Evolutionary conservation across 2,888 invertebrate genomes (phyloP).

Genomic region (Argyresthia goedartella): DNA sequence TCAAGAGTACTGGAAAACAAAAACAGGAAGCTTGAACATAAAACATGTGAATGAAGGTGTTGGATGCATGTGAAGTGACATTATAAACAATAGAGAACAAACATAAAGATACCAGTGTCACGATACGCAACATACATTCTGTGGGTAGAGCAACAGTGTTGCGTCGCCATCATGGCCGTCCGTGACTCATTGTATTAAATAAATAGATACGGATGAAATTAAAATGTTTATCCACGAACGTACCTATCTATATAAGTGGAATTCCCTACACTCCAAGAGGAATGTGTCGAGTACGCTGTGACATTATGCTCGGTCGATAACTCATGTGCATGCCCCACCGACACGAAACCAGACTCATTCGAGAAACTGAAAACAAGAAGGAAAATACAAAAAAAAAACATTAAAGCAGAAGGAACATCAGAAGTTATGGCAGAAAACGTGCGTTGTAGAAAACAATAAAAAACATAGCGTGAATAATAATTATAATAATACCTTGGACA

Average conservation of each 20-base stretch:
- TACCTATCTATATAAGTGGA: constrained; percentile 60
- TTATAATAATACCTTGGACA: too few relatives aligned
- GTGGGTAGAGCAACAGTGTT: too few relatives aligned
- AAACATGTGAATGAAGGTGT: background rate
- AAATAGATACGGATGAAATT: too few relatives aligned
- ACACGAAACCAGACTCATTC: constrained; percentile 66
- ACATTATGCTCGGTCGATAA: constrained; percentile 57
- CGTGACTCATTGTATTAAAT: too few relatives aligned
- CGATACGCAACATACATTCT: too few relatives aligned
- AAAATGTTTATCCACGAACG: background rate
- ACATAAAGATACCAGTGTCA: too few relatives aligned
- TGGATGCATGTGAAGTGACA: too few relatives aligned
- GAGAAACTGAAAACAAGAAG: constrained; percentile 43
- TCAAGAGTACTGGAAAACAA: constrained; percentile 69
- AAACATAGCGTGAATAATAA: too few relatives aligned
- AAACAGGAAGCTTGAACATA: constrained; percentile 38
- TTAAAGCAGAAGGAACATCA: background rate
- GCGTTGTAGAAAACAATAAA: too few relatives aligned
- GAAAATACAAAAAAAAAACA: background rate
- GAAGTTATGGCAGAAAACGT: background rate
- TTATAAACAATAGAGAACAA: too few relatives aligned
- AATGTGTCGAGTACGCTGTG: constrained; percentile 55
- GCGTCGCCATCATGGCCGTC: too few relatives aligned
- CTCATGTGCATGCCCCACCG: constrained; percentile 56
- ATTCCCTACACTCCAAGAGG: constrained; percentile 22